Evolutionary conservation across 2,888 invertebrate species (phyloP), one percentile per base, ranked within the genome.

Genomic region (Eupithecia insigniata): DNA sequence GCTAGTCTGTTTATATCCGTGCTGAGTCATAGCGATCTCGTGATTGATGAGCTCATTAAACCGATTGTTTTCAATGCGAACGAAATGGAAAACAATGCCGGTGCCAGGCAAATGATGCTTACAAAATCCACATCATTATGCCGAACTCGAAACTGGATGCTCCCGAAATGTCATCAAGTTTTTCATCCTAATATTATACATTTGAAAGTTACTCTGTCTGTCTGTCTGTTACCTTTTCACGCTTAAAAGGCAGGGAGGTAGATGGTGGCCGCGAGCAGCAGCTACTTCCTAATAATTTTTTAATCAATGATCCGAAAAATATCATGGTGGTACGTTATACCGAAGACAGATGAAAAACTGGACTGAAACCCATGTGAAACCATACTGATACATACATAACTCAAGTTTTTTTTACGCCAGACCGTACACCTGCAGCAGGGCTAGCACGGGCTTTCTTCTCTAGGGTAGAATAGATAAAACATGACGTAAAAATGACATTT

Each of bases 21-120:
- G 83, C 83, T 81, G 85, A 87, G 79, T 86, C 85, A 85, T 81
- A 76, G 78, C 76, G 75, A 79, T 80, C 76, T 67, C 60, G 76
- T 55, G 69, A 71, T 75, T 75, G 74, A 79, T 75, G 75, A 72
- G 39, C 32, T 71, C 64, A 71, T 72, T 67, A 67, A 67, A 10
- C 10, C 60, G 66, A 67, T 74, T 74, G 74, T 70, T 74, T 67
- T 67, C 64, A 58, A 65, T 69, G 46, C 43, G 32, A 64, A 36
- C 39, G 58, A 30, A 71, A 62, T 67, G 51, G 66, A 69, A 69
- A 67, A 74, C 46, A 74, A 67, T 67, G 39, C 32, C 36, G 22
- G 55, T 55, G 55, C 26, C 55, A 51, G 55, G 22, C 55, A 26
- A 51, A 55, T 55, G 55, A 55, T 26, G 55, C 55, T 26, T 12